Conservation (phyloP, 2,113 vertebrate genomes). For the Crotophaga sulcirostris region DNA sequence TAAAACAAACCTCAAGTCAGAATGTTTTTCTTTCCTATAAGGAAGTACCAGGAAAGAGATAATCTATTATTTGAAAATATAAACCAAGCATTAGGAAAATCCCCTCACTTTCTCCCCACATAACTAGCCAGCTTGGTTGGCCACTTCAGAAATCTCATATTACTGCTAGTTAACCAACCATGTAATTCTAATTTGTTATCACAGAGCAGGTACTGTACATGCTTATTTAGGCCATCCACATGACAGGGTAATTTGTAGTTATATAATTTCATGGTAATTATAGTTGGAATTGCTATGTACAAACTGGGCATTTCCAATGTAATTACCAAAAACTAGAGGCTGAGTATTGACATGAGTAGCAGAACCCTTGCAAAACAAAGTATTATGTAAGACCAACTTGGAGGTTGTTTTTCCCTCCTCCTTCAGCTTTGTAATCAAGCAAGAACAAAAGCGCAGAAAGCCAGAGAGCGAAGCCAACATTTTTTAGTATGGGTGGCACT, state of each 20-base stretch:
- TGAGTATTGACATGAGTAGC: conserved; percentile 20
- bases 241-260: conserved; percentile 72
- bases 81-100: neutral
- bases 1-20: neutral
- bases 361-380: conserved; percentile 37
- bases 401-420: neutral
- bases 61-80: neutral
- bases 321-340: conserved; percentile 63
- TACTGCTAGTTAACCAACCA: conserved; percentile 58
- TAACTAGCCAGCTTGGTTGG: neutral
- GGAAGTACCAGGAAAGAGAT: neutral
- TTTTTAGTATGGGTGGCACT: conserved; percentile 2
- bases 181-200: conserved; percentile 63
- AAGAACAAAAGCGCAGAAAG: conserved; percentile 24
- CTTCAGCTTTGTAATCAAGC: neutral
- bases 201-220: conserved; percentile 60
- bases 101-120: neutral
- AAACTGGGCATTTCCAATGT: conserved; percentile 54
- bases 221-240: conserved; percentile 69
- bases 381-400: conserved; percentile 33
- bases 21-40: neutral
- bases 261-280: conserved; percentile 75
- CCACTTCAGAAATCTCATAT: conserved; percentile 51
- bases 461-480: neutral
- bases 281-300: conserved; percentile 51